Evolutionary conservation across 2,113 vertebrate species (phyloP).

Genomic region (Piprites chloris): DNA sequence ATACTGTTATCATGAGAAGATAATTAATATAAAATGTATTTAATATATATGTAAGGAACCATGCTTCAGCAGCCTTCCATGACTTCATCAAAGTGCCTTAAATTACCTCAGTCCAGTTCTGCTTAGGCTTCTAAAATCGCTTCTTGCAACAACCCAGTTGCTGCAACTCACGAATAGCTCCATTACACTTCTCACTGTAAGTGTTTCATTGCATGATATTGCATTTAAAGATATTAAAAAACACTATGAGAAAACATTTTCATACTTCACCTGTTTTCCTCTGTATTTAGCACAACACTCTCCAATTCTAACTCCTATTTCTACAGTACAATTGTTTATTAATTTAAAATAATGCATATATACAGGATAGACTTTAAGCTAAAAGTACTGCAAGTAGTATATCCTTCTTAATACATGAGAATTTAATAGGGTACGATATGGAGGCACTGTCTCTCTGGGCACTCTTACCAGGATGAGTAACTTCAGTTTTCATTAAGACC

Average conservation of each 20-base stretch:
- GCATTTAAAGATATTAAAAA: background rate
- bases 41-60: background rate
- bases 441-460: background rate
- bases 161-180: background rate
- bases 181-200: background rate
- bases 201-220: background rate
- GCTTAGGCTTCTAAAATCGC: background rate
- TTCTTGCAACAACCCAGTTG: background rate
- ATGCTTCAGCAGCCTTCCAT: background rate
- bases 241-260: background rate
- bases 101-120: background rate
- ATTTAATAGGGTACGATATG: background rate
- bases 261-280: background rate
- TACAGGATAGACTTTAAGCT: background rate
- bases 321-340: background rate
- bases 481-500: slow-evolving; percentile 14
- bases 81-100: background rate
- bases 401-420: background rate
- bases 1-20: background rate
- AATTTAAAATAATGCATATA: background rate
- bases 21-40: background rate
- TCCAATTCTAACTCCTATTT: background rate
- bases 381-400: background rate
- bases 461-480: background rate
- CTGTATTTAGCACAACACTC: background rate